Evolutionary conservation across 2,797 vertebrate species (phyloP).

Genomic region (Chelon auratus): DNA sequence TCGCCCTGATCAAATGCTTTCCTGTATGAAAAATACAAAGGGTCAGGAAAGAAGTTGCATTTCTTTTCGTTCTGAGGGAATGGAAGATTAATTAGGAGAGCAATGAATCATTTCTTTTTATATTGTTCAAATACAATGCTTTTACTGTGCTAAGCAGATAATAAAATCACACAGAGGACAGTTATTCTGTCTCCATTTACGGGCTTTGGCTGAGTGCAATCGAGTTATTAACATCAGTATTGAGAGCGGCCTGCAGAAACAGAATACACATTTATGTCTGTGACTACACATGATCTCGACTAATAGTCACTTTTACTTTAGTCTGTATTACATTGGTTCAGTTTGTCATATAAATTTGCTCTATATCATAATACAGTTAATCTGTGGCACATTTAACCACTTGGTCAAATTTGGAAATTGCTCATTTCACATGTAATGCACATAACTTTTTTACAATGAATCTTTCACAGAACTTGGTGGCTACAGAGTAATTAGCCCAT

Average conservation of each 20-base stretch:
- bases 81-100: not conserved
- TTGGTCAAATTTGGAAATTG: not conserved
- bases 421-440: not conserved
- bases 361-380: not conserved
- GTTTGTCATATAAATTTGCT: not conserved
- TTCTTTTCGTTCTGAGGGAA: constrained; percentile 16
- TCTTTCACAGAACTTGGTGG: too few relatives aligned
- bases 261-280: not conserved
- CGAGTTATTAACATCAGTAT: too few relatives aligned
- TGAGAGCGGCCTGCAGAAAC: not conserved
- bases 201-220: not conserved
- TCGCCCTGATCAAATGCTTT: not conserved
- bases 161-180: not conserved
- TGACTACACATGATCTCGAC: not conserved
- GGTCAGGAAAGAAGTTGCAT: not conserved
- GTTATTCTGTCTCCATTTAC: constrained; percentile 1
- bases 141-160: not conserved
- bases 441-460: too few relatives aligned
- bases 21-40: not conserved
- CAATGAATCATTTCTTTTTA: not conserved
- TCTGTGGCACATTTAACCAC: too few relatives aligned
- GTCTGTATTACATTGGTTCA: not conserved
- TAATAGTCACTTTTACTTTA: not conserved
- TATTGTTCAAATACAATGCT: constrained; percentile 1
- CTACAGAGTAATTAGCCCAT: too few relatives aligned